Percentiles rank a stretch among this genome's conserved stretches.
Conservation (phyloP, 2,113 vertebrate genomes). For the Pomatostomus ruficeps region DNA sequence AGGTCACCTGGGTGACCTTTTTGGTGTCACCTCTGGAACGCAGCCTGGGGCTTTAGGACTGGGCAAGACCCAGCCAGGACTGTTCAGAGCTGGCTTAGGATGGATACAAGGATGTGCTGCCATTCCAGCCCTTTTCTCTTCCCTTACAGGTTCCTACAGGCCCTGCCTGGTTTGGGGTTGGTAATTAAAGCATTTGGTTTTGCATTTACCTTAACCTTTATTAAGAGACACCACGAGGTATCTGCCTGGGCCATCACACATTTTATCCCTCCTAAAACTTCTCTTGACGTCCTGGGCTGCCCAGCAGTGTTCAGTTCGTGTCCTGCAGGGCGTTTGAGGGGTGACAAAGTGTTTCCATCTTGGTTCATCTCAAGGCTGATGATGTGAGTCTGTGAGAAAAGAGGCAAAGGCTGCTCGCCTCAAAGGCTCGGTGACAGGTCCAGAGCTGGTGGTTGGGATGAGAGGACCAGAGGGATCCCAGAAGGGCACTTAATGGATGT, state of each 20-base stretch:
- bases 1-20: not conserved
- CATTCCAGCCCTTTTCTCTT: not conserved
- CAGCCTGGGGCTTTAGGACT: not conserved
- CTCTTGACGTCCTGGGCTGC: not conserved
- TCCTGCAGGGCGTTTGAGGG: not conserved
- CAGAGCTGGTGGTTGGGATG: not conserved
- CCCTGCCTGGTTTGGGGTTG: slow-evolving; percentile 1
- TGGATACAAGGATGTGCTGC: not conserved
- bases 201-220: slow-evolving; percentile 26
- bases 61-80: not conserved
- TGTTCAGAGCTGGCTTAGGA: not conserved
- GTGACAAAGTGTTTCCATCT: not conserved
- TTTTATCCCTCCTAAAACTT: not conserved
- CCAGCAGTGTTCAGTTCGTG: not conserved
- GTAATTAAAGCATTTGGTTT: slow-evolving; percentile 26
- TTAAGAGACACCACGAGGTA: not conserved
- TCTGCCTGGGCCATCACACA: not conserved
- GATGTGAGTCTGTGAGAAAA: not conserved
- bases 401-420: not conserved
- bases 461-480: not conserved
- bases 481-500: not conserved
- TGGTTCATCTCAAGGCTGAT: not conserved
- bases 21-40: not conserved
- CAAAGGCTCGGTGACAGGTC: not conserved
- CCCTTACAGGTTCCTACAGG: slow-evolving; percentile 25